Conservation (phyloP, 2,797 vertebrate genomes). For the Falco berigora region DNA sequence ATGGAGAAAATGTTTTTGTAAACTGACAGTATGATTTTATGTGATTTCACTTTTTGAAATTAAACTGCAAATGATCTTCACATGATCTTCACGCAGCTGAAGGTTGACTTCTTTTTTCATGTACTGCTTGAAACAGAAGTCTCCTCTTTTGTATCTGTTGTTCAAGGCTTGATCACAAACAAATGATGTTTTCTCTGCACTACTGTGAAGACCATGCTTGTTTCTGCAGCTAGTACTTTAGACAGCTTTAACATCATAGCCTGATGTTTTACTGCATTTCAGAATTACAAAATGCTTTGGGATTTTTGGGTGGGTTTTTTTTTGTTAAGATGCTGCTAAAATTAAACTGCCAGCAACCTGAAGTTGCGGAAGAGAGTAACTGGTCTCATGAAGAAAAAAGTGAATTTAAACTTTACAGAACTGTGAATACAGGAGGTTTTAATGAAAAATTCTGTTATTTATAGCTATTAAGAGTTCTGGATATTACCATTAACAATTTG, state of each 20-base stretch:
- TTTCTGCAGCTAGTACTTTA: neutral
- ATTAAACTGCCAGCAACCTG: neutral
- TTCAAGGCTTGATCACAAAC: neutral
- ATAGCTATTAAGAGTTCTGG: neutral
- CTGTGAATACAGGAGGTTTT: neutral
- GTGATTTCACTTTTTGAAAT: neutral
- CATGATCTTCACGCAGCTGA: neutral
- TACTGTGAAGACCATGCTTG: neutral
- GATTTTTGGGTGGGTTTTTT: no score
- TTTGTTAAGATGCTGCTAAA: neutral
- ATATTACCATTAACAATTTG: neutral
- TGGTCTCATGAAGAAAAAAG: neutral
- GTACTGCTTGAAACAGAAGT: neutral
- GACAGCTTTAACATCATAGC: neutral
- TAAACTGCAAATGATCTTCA: neutral
- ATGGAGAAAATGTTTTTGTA: neutral
- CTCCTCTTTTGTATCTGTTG: neutral
- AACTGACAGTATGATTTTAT: neutral
- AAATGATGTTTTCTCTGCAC: neutral
- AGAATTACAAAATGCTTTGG: neutral
- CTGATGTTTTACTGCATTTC: neutral
- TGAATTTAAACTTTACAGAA: neutral
- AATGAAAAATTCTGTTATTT: neutral
- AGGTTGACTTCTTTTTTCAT: neutral
- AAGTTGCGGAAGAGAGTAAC: neutral